These are phyloP conservation scores for Toxotes lorentzi DNA, from an alignment of 2,797 vertebrate genomes.

Conservation along the genomic window DNA sequence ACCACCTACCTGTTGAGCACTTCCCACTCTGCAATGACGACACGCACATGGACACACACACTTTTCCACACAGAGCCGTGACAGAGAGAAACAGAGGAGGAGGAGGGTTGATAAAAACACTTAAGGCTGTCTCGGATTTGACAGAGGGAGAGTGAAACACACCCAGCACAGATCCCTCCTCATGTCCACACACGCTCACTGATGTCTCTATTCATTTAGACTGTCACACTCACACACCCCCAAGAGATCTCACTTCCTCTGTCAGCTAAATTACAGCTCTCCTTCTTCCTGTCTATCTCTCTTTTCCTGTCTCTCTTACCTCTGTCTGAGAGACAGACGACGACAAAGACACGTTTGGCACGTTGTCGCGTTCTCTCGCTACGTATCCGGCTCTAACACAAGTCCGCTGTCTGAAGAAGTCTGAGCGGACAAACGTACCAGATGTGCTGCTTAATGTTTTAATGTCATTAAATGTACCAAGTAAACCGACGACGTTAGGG, in stretches of 20 bases:
- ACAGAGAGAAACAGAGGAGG: slow-evolving; percentile 48
- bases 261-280: slow-evolving; percentile 89
- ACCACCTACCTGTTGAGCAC: slow-evolving; percentile 56
- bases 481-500: slow-evolving; percentile 60
- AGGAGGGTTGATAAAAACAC: slow-evolving; percentile 66
- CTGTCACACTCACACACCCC: slow-evolving; percentile 92
- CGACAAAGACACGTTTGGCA: slow-evolving; percentile 51
- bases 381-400: slow-evolving; percentile 28
- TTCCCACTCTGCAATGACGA: slow-evolving; percentile 25
- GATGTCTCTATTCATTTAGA: slow-evolving; percentile 92
- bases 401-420: slow-evolving; percentile 49
- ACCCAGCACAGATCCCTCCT: slow-evolving; percentile 58
- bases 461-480: slow-evolving; percentile 79
- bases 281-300: slow-evolving; percentile 54
- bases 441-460: slow-evolving; percentile 78
- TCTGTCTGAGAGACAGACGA: slow-evolving; percentile 54
- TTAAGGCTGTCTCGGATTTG: slow-evolving; percentile 67
- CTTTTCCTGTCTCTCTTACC: slow-evolving; percentile 45
- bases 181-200: slow-evolving; percentile 64
- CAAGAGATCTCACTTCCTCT: slow-evolving; percentile 91
- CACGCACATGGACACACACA: slow-evolving; percentile 29
- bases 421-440: slow-evolving; percentile 54
- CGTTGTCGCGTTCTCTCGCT: slow-evolving; percentile 19
- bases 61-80: slow-evolving; percentile 39
- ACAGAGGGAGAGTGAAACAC: slow-evolving; percentile 78